Percentiles rank a stretch among this genome's conserved stretches.
phyloP scores from a whole-genome alignment of 2,888 invertebrate genomes.

The Anoncus sp. region DNA sequence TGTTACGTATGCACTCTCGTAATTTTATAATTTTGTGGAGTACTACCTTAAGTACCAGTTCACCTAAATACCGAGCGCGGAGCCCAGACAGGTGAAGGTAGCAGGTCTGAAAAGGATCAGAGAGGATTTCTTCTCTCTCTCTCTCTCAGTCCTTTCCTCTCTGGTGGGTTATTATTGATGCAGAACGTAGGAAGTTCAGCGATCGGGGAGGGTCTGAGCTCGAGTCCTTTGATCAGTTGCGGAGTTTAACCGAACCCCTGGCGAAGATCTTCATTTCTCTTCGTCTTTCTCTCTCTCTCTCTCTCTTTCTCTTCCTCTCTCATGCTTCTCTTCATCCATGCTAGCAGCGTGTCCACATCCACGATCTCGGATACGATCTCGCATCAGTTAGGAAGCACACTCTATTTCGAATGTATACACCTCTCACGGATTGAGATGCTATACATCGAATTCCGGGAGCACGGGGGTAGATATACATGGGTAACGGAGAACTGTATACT shows the following conservation, averaged over 20 bases:
- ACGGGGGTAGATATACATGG: slow-evolving; percentile 36
- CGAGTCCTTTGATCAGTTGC: slow-evolving; percentile 51
- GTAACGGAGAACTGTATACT: slow-evolving; percentile 17
- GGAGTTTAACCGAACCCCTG: slow-evolving; percentile 47
- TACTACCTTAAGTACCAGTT: too few relatives aligned
- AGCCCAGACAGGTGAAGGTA: slow-evolving; percentile 8
- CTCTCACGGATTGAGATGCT: slow-evolving; percentile 6
- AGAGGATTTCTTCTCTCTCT: slow-evolving; percentile 1
- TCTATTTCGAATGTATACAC: slow-evolving; percentile 5
- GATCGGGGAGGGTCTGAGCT: background rate
- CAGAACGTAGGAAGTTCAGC: slow-evolving; percentile 18
- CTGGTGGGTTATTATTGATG: slow-evolving; percentile 30
- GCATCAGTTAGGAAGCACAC: slow-evolving; percentile 31
- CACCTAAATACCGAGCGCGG: too few relatives aligned
- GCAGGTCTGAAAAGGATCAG: slow-evolving; percentile 16
- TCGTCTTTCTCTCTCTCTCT: slow-evolving; percentile 18
- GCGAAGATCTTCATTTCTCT: slow-evolving; percentile 33
- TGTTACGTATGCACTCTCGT: too few relatives aligned
- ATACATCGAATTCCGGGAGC: slow-evolving; percentile 4
- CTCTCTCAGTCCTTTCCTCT: background rate
- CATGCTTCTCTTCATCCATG: slow-evolving; percentile 21
- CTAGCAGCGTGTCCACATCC: slow-evolving; percentile 12
- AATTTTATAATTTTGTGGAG: too few relatives aligned
- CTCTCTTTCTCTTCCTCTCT: slow-evolving; percentile 7
- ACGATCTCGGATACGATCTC: slow-evolving; percentile 35